These are phyloP conservation scores for Syngnathus acus DNA, from an alignment of 2,797 vertebrate genomes.

Conservation along the genomic window DNA sequence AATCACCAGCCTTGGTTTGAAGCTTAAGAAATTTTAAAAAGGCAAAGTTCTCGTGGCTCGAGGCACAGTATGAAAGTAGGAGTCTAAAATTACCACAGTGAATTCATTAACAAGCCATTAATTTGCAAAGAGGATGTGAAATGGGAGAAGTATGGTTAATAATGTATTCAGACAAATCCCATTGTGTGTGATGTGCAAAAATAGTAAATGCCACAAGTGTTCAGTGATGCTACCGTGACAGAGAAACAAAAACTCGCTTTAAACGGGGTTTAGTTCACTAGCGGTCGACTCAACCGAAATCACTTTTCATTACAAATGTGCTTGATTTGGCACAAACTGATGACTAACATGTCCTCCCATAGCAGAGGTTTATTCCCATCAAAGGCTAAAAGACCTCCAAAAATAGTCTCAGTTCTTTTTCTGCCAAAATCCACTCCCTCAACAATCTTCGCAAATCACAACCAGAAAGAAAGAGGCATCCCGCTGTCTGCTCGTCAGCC, in stretches of 20 bases:
- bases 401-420: constrained; percentile 44
- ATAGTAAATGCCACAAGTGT: constrained; percentile 20
- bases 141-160: constrained; percentile 44
- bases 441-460: constrained; percentile 36
- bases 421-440: constrained; percentile 49
- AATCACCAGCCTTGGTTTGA: not conserved
- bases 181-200: constrained; percentile 14
- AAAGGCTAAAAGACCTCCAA: constrained; percentile 44
- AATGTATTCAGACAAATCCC: constrained; percentile 41
- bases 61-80: not conserved
- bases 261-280: not conserved
- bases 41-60: constrained; percentile 3
- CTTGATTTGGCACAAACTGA: not conserved
- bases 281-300: not conserved
- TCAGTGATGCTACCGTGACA: constrained; percentile 11
- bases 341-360: constrained; percentile 20
- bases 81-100: constrained; percentile 44
- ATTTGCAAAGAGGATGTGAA: constrained; percentile 40
- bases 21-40: not conserved
- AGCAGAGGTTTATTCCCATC: constrained; percentile 29
- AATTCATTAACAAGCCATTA: constrained; percentile 48
- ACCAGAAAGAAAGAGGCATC: constrained; percentile 45
- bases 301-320: constrained; percentile 4
- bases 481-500: constrained; percentile 33
- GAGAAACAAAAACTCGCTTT: constrained; percentile 5